Conservation (phyloP, 2,797 vertebrate species). For the Petrocephalus schoutedeni region DNA sequence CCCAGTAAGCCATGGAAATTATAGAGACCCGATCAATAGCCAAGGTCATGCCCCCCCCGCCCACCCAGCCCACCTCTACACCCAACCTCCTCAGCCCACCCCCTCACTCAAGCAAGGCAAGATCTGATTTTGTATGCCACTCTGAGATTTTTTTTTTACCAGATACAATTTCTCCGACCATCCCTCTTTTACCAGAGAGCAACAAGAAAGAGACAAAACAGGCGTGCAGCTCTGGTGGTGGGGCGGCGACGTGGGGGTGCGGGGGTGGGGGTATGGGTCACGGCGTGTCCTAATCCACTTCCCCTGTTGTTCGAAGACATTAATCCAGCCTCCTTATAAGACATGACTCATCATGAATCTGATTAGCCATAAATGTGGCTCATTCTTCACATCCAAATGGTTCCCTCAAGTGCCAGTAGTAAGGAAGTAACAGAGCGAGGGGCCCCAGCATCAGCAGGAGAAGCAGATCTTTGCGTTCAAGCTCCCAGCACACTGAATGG, state of each 20-base stretch:
- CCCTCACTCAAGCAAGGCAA: constrained; percentile 32
- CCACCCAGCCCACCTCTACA: constrained; percentile 39
- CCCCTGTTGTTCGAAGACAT: constrained; percentile 33
- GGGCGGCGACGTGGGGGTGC: not conserved
- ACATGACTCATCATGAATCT: constrained; percentile 38
- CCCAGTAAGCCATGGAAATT: constrained; percentile 92
- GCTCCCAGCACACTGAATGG: not conserved
- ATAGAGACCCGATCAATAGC: constrained; percentile 93
- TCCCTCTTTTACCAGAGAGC: constrained; percentile 50
- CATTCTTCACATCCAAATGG: constrained; percentile 34
- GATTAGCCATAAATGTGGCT: constrained; percentile 34
- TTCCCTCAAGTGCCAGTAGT: constrained; percentile 35
- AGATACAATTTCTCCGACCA: constrained; percentile 53
- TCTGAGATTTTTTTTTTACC: constrained; percentile 62
- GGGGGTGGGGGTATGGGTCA: not conserved
- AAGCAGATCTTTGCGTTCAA: not conserved
- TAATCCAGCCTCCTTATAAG: constrained; percentile 33
- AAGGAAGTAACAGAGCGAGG: constrained; percentile 35
- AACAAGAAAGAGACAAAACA: constrained; percentile 16
- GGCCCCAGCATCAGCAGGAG: constrained; percentile 26
- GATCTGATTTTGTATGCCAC: constrained; percentile 64
- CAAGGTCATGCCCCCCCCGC: constrained; percentile 80
- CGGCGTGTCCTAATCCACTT: constrained; percentile 34
- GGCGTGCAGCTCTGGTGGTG: not conserved
- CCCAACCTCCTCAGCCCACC: constrained; percentile 33